Percentiles rank a stretch among this genome's conserved stretches.
These are phyloP conservation scores for Cercopithecus mona DNA, from an alignment of 2,113 vertebrate species.

Conservation along the genomic window DNA sequence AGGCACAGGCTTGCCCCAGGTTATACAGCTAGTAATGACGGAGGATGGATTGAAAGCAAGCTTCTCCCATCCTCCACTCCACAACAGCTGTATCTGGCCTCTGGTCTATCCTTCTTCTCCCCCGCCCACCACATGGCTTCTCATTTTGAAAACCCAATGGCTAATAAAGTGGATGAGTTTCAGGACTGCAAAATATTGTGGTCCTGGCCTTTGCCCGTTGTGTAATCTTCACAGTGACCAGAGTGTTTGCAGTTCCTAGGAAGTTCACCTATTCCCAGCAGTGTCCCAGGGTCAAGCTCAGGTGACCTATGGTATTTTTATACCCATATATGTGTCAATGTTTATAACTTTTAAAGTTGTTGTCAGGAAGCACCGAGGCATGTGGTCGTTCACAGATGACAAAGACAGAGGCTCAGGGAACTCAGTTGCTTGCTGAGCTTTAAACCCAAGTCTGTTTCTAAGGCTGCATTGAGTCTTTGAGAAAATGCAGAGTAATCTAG, in stretches of 20 bases:
- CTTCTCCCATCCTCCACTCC: too few species aligned
- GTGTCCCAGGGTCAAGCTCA: neutral
- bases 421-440: neutral
- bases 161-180: neutral
- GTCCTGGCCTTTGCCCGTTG: too few species aligned
- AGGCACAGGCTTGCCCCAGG: neutral
- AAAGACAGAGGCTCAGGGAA: neutral
- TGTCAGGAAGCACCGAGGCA: neutral
- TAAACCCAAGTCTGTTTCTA: neutral
- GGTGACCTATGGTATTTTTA: neutral
- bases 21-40: neutral
- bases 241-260: neutral
- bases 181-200: neutral
- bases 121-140: neutral
- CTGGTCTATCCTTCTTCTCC: too few species aligned
- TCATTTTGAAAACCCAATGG: neutral
- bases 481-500: neutral
- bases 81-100: neutral
- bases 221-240: neutral
- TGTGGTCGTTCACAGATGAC: neutral
- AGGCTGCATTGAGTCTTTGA: neutral
- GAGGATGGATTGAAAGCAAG: neutral
- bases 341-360: neutral
- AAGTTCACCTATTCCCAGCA: neutral
- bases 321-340: neutral